phyloP scores from a whole-genome alignment of 2,888 invertebrate species.

The Archips crataeganus region DNA sequence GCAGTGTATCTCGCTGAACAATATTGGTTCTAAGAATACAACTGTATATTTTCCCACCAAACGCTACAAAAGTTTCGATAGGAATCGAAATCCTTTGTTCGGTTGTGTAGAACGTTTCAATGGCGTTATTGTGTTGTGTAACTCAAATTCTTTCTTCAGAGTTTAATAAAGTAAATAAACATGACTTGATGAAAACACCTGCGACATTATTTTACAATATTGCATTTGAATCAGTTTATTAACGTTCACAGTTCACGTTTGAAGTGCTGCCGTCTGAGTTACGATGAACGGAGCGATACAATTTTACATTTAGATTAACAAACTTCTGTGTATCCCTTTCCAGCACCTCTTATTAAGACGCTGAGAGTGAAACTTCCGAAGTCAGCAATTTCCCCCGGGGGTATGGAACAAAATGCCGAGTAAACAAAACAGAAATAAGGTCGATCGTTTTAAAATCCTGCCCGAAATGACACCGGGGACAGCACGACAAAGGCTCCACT shows the following conservation, averaged over 20 bases:
- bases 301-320: slow-evolving; percentile 41
- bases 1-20: slow-evolving; percentile 35
- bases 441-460: slow-evolving; percentile 69
- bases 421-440: slow-evolving; percentile 61
- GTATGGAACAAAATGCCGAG: slow-evolving; percentile 50
- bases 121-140: slow-evolving; percentile 27
- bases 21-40: slow-evolving; percentile 40
- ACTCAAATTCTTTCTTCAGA: slow-evolving; percentile 11
- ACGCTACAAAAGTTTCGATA: slow-evolving; percentile 30
- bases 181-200: slow-evolving; percentile 6
- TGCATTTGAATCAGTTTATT: slow-evolving; percentile 10
- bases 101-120: slow-evolving; percentile 13
- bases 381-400: slow-evolving; percentile 43
- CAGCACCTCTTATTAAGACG: slow-evolving; percentile 36
- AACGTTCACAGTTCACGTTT: slow-evolving; percentile 6
- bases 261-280: slow-evolving; percentile 11
- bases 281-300: slow-evolving; percentile 7
- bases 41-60: slow-evolving; percentile 34
- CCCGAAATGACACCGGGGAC: slow-evolving; percentile 67
- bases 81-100: slow-evolving; percentile 36
- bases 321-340: slow-evolving; percentile 38
- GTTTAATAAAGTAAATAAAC: not conserved
- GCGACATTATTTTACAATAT: slow-evolving; percentile 3
- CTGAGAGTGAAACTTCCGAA: slow-evolving; percentile 36
- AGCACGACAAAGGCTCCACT: slow-evolving; percentile 46